Base-by-base conservation (phyloP, 2,888 invertebrate species). In the Strigamia transsilvanica region DNA sequence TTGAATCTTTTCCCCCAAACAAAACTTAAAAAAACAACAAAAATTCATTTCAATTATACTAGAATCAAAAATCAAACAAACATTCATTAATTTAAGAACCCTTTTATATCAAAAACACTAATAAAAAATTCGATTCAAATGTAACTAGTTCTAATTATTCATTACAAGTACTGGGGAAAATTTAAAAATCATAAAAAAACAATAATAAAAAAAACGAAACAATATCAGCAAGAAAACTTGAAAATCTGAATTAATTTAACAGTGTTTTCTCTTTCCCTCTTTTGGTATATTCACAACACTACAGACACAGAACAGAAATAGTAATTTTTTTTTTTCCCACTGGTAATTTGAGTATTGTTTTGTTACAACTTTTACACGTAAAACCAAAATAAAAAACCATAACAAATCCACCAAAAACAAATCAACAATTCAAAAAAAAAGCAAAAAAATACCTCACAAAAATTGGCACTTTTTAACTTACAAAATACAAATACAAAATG, bases 71-170 rank as follows among this genome's bases (percentile, higher is more conserved):
- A 18, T 61, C 23, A 78, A 78, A 18, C 21, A 78, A 27, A 21
- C 61, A 21, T 61, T 18, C 61, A 61, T 21, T 61, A n/a, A 27
- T 27, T 23, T 78, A 27, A 27, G 23, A 78, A 23, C 27, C 21
- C 32, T 78, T 78, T 27, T n/a, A 23, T 23, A 27, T 27, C 78
- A 78, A 27, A 21, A 61, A 61, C 18, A 23, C 18, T 21, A 61
- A 23, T 18, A 61, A 61, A 61, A 61, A 61, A 61, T 61, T 61
- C 61, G 61, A 61, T 18, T 23, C 23, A 61, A 61, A 61, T 18
- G 23, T 61, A 21, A 21, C 61, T 61, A 21, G 61, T 9, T 21
- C 61, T 61, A 21, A 21, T 12, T 61, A 21, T 61, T 61, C 61
- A 21, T 61, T 61, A 21, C 23, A 61, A 61, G 23, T 21, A 61